Evolutionary conservation across 2,113 vertebrate species (phyloP).

Genomic region (Sturnira hondurensis): DNA sequence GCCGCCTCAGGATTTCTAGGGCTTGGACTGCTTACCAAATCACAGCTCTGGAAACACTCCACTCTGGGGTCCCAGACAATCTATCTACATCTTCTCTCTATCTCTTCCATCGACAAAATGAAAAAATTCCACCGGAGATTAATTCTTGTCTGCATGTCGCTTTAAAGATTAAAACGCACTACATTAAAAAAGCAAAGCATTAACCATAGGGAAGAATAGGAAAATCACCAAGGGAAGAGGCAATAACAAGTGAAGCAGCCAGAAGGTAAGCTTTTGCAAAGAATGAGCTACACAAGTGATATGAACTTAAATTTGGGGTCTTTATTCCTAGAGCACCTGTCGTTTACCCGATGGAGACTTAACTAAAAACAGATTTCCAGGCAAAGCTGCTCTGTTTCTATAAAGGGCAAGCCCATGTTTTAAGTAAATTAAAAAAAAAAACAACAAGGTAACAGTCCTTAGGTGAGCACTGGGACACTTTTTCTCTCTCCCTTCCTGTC

Average conservation of each 20-base stretch:
- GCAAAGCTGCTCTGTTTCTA: conserved; percentile 14
- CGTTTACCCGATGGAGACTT: conserved; percentile 48
- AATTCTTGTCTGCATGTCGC: conserved; percentile 59
- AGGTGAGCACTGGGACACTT: background rate
- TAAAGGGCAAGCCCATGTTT: background rate
- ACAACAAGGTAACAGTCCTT: conserved; percentile 2
- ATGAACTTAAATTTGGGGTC: conserved; percentile 39
- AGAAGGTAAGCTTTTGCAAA: conserved; percentile 40
- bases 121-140: conserved; percentile 70
- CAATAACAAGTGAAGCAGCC: conserved; percentile 44
- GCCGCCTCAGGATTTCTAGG: conserved; percentile 13
- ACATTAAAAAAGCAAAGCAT: conserved; percentile 50
- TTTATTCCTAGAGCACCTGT: conserved; percentile 28
- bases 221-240: conserved; percentile 51
- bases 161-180: conserved; percentile 71
- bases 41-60: conserved; percentile 27
- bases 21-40: background rate
- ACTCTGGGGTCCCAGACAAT: conserved; percentile 25
- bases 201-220: conserved; percentile 28
- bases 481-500: background rate
- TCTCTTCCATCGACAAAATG: conserved; percentile 62
- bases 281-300: background rate
- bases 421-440: conserved; percentile 19
- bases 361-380: conserved; percentile 44
- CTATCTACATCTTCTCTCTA: conserved; percentile 17